These are phyloP conservation scores for Drosophila prolongata DNA, from an alignment of 2,888 invertebrate species.

Conservation along the genomic window DNA sequence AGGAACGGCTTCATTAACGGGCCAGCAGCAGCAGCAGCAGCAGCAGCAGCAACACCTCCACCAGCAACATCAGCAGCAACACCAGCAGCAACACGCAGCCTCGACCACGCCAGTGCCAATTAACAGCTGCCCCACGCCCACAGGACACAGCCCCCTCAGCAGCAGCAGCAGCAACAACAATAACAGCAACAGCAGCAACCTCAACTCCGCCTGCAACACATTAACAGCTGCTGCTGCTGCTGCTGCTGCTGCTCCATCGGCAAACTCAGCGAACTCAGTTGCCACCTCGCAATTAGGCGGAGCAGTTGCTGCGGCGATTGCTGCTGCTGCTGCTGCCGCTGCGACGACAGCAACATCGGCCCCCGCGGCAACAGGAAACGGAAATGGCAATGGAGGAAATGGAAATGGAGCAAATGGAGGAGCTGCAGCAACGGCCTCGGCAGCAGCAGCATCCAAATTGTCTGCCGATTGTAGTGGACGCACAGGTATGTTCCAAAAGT, in stretches of 20 bases:
- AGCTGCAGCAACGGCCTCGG: conserved; percentile 39
- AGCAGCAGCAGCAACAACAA: conserved; percentile 47
- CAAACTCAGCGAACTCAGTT: conserved; percentile 50
- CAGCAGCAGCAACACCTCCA: conserved; percentile 52
- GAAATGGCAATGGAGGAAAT: conserved; percentile 15
- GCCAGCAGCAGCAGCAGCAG: conserved; percentile 51
- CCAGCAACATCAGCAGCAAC: conserved; percentile 61
- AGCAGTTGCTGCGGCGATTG: conserved; percentile 45
- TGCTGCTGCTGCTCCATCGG: conserved; percentile 46
- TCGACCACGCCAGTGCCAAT: conserved; percentile 66
- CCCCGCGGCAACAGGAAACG: conserved; percentile 18
- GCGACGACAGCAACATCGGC: conserved; percentile 45
- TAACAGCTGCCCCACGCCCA: conserved; percentile 77
- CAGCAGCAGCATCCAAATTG: conserved; percentile 76
- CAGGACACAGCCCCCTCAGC: conserved; percentile 63
- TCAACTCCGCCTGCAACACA: conserved; percentile 73
- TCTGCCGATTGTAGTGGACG: conserved; percentile 87
- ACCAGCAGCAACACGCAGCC: conserved; percentile 51
- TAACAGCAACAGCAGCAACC: conserved; percentile 50
- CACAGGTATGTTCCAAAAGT: conserved; percentile 86
- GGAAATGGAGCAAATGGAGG: conserved; percentile 12
- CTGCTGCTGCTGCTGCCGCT: conserved; percentile 40
- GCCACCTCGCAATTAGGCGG: conserved; percentile 53
- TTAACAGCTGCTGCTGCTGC: conserved; percentile 68
- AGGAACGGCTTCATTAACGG: conserved; percentile 78